Base-by-base conservation (phyloP, 2,888 invertebrate species). In the Zaprionus bogoriensis region DNA sequence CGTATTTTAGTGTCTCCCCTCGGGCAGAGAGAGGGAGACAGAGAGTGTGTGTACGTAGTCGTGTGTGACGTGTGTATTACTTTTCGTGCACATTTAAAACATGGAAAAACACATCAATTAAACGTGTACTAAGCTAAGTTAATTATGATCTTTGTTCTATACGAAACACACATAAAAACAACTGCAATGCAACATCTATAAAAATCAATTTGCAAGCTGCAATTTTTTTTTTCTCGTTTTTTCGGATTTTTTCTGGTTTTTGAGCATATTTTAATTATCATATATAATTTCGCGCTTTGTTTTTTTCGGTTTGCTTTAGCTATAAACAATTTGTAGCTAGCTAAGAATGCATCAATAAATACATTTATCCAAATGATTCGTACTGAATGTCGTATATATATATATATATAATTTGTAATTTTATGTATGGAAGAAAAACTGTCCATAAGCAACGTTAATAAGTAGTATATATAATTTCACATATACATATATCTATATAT, bases 391-490 rank as follows among this genome's bases (percentile, higher is more conserved):
- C 36, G 52, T 50, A 30, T 51, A 55, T 51, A 41, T n/a, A n/a
- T n/a, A n/a, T n/a, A 60, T 39, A 20, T 46, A 38, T 51, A 48
- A 55, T 45, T 25, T 23, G 38, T 39, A 36, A 36, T 36, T 32
- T 50, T 57, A 55, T 80, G 54, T 79, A 83, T 87, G 86, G 86
- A 87, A 87, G 86, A 87, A 87, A 87, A 87, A 87, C 86, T 87
- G 76, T 87, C 87, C 87, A 87, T 79, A 78, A 83, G 83, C 76
- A 70, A 84, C 71, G 55, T 77, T 63, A 60, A 74, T 80, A 62
- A 74, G 66, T 61, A 71, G 68, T 62, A 70, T 53, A 17, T 65
- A 60, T 38, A 38, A 30, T 50, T 45, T 38, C 55, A 54, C 47
- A 65, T 44, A 52, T 55, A 36, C 39, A 69, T 55, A 22, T 12